Base-by-base conservation (phyloP, 2,113 vertebrate species). In the Peromyscus polionotus region DNA sequence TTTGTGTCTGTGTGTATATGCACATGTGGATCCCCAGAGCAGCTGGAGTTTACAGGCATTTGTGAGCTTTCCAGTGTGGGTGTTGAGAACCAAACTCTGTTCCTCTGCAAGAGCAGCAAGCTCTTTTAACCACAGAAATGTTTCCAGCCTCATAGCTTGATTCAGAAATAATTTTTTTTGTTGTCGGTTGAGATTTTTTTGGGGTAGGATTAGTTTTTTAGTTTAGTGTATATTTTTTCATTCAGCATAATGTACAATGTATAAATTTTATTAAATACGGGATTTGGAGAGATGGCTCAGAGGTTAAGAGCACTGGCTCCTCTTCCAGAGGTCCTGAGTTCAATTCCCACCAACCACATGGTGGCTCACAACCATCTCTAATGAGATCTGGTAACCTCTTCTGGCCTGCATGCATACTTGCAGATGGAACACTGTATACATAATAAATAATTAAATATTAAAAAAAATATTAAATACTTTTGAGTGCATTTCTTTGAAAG, bases 401-500 rank as follows among this genome's bases (percentile, higher is more conserved):
- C 57, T 57, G 57, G 57, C 57, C 14, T 57, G 57, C 57, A 57
- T 13, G 57, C 13, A 57, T 57, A 57, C 57, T 16, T 57, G 57
- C 57, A 57, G 57, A 17, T 9, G 9, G 12, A 57, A 17, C 57
- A 57, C 57, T 57, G 57, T 57, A 57, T 57, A 57, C 57, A 57
- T 57, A 57, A 57, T 57, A 57, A 57, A 57, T 57, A 57, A 57
- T 3, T 51, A 51, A 11, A 51, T 11, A 2, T 57, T 57, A 16
- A 57, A 57, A 57, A 83, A n/a, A 87, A 7, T 63, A 86, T 63
- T 67, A 85, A 90, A 86, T 87, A 16, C 45, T 86, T 90, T 84
- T 63, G 95, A 33, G 83, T 84, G 19, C 39, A 77, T 94, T 90
- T 57, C 93, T 88, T 95, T 90, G 54, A 96, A 88, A 36, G 10